Conservation (phyloP, 2,797 vertebrate species). For the Harpagifer antarcticus region DNA sequence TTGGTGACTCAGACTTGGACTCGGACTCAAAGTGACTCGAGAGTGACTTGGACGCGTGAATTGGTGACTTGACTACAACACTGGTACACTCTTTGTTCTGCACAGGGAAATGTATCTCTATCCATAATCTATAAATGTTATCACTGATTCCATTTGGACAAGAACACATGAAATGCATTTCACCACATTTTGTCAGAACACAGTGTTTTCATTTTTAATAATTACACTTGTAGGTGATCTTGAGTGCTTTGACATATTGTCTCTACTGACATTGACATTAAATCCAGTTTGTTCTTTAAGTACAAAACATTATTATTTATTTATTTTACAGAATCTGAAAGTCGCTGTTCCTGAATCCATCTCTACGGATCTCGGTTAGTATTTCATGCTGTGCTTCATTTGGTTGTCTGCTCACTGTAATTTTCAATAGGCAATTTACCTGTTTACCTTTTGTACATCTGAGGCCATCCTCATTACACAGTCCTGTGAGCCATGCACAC, state of each 20-base stretch:
- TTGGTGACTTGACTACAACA: too few species aligned
- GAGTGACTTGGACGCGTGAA: too few species aligned
- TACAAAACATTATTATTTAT: neutral
- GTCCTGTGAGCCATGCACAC: conserved; percentile 27
- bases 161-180: neutral
- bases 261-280: neutral
- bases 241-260: neutral
- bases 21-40: too few species aligned
- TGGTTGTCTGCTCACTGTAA: neutral
- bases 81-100: neutral
- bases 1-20: too few species aligned
- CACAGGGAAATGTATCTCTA: neutral
- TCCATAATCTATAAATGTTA: too few species aligned
- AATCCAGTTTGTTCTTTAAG: neutral
- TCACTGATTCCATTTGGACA: conserved; percentile 8
- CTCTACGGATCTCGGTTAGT: conserved; percentile 92
- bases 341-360: conserved; percentile 95
- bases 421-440: neutral
- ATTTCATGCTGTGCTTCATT: conserved; percentile 22
- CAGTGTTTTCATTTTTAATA: neutral
- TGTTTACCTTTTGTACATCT: conserved; percentile 6
- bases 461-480: conserved; percentile 17
- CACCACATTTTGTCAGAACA: neutral
- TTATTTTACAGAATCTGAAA: conserved; percentile 90
- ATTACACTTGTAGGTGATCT: neutral